Evolutionary conservation across 1,140 invertebrate species (phyloP), one percentile per base, ranked within the genome.

Genomic region (Mya arenaria): DNA sequence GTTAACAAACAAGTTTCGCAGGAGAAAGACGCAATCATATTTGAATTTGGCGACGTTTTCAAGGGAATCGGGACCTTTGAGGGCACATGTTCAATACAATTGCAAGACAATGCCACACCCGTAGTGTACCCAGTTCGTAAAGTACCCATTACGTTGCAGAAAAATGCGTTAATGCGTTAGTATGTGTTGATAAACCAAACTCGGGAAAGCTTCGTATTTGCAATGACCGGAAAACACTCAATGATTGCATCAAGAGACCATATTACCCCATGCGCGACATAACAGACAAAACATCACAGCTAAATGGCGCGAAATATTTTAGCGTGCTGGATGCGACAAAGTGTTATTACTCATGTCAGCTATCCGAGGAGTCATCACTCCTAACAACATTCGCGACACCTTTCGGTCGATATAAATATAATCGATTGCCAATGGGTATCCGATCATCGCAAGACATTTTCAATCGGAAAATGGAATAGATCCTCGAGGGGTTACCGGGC

Each of bases 101-200:
- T 83, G 37, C 55, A 84, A 13, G 10, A 52, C 32, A 39, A 77
- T 25, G 79, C 74, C 17, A 34, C 25, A 63, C 84, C 82, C 44
- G 81, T 79, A 1, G 15, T 83, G 17, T 65, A 83, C 32, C 65
- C 82, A n/a, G 65, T 77, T 0, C 25, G 84, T 28, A 23, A 41
- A 41, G 78, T 85, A 37, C 84, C 82, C 8, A 25, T 65, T 19
- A 60, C 80, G n/a, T n/a, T n/a, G n/a, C n/a, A n/a, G n/a, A n/a
- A n/a, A n/a, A 93, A 44, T 94, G 93, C 92, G 91, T 94, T 0
- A 92, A 91, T 84, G 84, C 88, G 32, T 74, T 93, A 37, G 92
- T 93, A 32, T 17, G 4, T 44, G 8, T 41, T 48, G 37, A 77
- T 41, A 69, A 36, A 37, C 37, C 41, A 48, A 32, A 62, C 63